Conservation (phyloP, 2,797 vertebrate species). For the Crenuchus spilurus region DNA sequence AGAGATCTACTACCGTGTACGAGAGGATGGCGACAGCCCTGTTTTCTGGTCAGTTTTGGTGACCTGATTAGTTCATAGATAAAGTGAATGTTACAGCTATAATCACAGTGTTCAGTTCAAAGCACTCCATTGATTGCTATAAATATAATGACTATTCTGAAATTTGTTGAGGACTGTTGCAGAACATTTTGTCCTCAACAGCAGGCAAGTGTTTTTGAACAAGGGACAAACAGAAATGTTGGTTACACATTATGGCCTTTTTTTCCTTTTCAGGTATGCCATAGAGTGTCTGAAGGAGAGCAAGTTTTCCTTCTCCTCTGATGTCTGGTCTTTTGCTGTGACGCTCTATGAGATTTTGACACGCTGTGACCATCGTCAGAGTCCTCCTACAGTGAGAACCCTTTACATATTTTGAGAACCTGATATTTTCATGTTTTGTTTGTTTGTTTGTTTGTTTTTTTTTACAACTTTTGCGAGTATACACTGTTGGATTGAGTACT, state of each 20-base stretch:
- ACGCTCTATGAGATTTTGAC: slow-evolving; percentile 93
- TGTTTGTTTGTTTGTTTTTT: background rate
- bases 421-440: background rate
- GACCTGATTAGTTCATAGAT: background rate
- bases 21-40: slow-evolving; percentile 90
- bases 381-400: slow-evolving; percentile 82
- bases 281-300: slow-evolving; percentile 90
- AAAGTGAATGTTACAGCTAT: background rate
- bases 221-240: background rate
- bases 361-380: slow-evolving; percentile 79
- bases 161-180: no score
- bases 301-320: slow-evolving; percentile 91
- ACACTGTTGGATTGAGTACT: background rate
- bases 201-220: no score
- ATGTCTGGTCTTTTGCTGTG: slow-evolving; percentile 94
- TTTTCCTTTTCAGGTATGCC: slow-evolving; percentile 82
- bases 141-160: background rate
- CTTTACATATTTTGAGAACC: background rate
- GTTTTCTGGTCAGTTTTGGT: slow-evolving; percentile 85
- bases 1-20: slow-evolving; percentile 86
- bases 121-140: background rate
- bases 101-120: background rate
- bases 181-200: no score
- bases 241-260: background rate
- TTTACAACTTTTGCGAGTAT: no score